Evolutionary conservation across 2,113 vertebrate genomes (phyloP).

Genomic region (Salvelinus fontinalis): DNA sequence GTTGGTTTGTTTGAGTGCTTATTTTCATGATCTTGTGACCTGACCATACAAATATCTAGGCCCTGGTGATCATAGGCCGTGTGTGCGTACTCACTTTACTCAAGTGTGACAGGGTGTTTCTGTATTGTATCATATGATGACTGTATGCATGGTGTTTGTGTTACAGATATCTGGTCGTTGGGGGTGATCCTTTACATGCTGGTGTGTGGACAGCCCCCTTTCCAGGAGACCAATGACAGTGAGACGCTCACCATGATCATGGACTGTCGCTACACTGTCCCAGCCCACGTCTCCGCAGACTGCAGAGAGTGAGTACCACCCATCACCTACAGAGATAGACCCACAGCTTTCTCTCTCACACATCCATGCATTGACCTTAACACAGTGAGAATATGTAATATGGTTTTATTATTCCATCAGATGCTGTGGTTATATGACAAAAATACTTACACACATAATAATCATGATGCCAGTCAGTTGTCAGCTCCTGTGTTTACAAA

Average conservation of each 20-base stretch:
- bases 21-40: no score
- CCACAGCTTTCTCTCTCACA: no score
- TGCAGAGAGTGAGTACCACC: constrained; percentile 79
- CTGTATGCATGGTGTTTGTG: constrained; percentile 25
- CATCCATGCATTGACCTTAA: no score
- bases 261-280: constrained; percentile 85
- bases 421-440: no score
- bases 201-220: constrained; percentile 85
- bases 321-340: not conserved
- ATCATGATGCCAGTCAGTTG: no score
- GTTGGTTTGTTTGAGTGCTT: not conserved
- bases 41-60: no score
- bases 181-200: constrained; percentile 91
- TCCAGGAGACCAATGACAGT: constrained; percentile 90
- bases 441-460: no score
- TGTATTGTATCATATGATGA: not conserved
- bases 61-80: not conserved
- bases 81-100: not conserved
- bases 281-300: constrained; percentile 72
- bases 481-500: no score
- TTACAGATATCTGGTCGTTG: constrained; percentile 87
- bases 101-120: not conserved
- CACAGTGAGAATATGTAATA: not conserved
- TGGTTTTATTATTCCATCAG: no score
- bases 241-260: constrained; percentile 92